Evolutionary conservation across 2,113 vertebrate genomes (phyloP).

Genomic region (Tychaedon coryphoeus): DNA sequence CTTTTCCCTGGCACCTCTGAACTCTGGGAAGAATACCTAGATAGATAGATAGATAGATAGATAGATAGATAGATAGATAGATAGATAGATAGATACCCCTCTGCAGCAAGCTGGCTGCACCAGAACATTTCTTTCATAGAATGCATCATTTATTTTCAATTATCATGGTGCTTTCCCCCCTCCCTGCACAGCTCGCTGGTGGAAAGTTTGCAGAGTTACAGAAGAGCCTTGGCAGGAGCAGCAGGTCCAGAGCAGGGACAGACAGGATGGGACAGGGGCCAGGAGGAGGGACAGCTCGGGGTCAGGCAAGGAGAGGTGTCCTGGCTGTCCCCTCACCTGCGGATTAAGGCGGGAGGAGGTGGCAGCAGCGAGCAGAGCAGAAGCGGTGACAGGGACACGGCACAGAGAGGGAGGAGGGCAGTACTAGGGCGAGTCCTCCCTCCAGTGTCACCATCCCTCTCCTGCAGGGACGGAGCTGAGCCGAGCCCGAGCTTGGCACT

Average conservation of each 20-base stretch:
- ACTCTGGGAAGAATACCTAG: not conserved
- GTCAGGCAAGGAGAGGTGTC: not conserved
- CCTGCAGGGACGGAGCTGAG: not conserved
- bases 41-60: not conserved
- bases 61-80: no score
- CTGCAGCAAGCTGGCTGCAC: not conserved
- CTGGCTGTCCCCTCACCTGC: not conserved
- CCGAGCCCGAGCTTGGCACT: not conserved
- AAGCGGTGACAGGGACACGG: not conserved
- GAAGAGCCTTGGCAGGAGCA: not conserved
- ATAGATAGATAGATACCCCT: not conserved
- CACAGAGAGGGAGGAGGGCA: not conserved
- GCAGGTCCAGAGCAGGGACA: not conserved
- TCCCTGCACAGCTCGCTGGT: not conserved
- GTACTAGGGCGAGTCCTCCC: not conserved
- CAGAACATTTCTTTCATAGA: conserved; percentile 56
- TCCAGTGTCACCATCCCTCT: not conserved
- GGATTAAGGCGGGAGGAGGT: not conserved
- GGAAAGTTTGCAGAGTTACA: conserved; percentile 30
- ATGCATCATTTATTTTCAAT: conserved; percentile 75
- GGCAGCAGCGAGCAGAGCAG: not conserved
- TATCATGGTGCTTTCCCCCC: not conserved
- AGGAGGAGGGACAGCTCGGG: not conserved
- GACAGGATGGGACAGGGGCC: not conserved
- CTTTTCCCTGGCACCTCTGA: not conserved